These are phyloP conservation scores for Arnoldichthys spilopterus DNA, from an alignment of 2,797 vertebrate species.

Conservation along the genomic window DNA sequence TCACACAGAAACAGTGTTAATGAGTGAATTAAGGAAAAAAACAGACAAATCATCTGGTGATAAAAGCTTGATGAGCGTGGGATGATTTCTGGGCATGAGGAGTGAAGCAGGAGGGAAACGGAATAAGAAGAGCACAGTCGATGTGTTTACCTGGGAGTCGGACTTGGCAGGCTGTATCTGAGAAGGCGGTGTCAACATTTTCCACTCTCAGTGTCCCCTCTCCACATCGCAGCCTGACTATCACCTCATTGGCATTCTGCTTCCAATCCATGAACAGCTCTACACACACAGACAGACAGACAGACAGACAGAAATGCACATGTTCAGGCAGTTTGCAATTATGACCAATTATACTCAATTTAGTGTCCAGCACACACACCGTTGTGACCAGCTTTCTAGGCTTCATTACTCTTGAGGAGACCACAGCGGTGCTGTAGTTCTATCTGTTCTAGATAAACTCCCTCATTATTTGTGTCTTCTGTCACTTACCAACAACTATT, in stretches of 20 bases:
- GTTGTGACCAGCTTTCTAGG: no score
- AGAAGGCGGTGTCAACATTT: slow-evolving; percentile 86
- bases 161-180: slow-evolving; percentile 88
- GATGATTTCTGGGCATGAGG: not conserved
- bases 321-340: not conserved
- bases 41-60: not conserved
- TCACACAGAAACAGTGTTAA: slow-evolving; percentile 1
- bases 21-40: not conserved
- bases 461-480: no score
- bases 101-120: not conserved
- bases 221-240: slow-evolving; percentile 88
- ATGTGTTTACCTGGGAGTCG: slow-evolving; percentile 78
- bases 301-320: not conserved
- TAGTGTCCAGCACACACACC: no score
- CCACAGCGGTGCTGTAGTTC: no score
- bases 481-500: no score
- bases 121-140: not conserved
- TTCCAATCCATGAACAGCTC: slow-evolving; percentile 95
- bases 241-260: slow-evolving; percentile 92
- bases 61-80: not conserved
- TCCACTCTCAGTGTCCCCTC: slow-evolving; percentile 80
- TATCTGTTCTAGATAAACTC: no score
- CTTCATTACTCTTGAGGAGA: no score
- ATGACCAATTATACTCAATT: no score
- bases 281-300: slow-evolving; percentile 61